Evolutionary conservation across 2,797 vertebrate genomes (phyloP), one percentile per base, ranked within the genome.

Genomic region (Helostoma temminkii): DNA sequence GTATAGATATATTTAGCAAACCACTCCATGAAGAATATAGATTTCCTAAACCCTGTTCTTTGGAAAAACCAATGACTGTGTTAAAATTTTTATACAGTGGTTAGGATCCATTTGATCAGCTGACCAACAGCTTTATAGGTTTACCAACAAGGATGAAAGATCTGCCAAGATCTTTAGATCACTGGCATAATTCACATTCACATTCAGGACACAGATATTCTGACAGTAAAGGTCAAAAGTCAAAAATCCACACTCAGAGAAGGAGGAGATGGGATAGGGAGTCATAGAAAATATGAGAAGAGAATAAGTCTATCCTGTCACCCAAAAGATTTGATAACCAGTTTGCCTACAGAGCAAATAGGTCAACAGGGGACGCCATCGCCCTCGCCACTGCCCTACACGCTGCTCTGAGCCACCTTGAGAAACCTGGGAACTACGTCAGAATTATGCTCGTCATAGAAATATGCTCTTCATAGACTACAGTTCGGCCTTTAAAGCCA

Each of bases 171-270:
- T 62, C 5, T 71, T 15, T 58, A 65, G 71, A 80, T 80, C 71
- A 69, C 77, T 74, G 16, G 43, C 8, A 63, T 56, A 21, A 67
- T n/a, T n/a, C n/a, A n/a, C n/a, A n/a, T n/a, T n/a, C n/a, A 70
- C 74, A 75, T 34, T 79, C 67, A 75, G 36, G 7, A 41, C 78
- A 66, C 58, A 45, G 43, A 73, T 74, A 77, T 59, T 78, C 48
- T 72, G 48, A 83, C 65, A 77, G 58, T 54, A 82, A 83, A 83
- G 81, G 78, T 84, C 80, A 78, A 68, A 58, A 25, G 45, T 72
- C 54, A 78, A 55, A 24, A 32, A 54, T 71, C 52, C 65, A 54
- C 25, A 42, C 16, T 41, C 60, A 76, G 43, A 55, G 42, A n/a
- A 48, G 22, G 30, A 32, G 15, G 47, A 25, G 24, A 58, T 14